Evolutionary conservation across 1,140 invertebrate species (phyloP), one percentile per base, ranked within the genome.

Genomic region (Trinorchestia longiramus): DNA sequence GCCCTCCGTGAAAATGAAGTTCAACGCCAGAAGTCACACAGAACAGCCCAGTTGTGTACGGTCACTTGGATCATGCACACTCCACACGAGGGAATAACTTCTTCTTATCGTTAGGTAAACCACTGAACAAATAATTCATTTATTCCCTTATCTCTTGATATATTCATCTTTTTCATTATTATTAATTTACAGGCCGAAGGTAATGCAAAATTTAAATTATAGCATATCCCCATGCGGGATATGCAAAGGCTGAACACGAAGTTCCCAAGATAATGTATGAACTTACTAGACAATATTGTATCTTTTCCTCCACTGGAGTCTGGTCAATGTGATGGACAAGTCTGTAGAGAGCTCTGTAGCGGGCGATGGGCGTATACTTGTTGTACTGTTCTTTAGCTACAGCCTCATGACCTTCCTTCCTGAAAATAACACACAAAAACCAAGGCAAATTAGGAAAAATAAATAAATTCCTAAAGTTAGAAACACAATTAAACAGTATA

Each of bases 251-350:
- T 87, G 41, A 40, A 87, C 8, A 17, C 40, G 40, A 77, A 77
- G 62, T 40, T 87, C 4, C 36, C 36, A 36, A 36, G 0, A 42
- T 17, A 90, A 90, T 42, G 88, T 3, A 90, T 41, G 11, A 41
- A 45, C 92, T 45, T n/a, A 94, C 92, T 0, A 94, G 43, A 44
- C 92, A 94, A 40, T 94, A 94, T n/a, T 94, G 92, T 42, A 94
- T 94, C 44, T 94, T 42, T 40, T 94, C 92, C 36, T 45, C 92
- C 41, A 94, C 44, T 15, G 92, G 92, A 47, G 41, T 94, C 11
- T 47, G 45, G 44, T 94, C 92, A 40, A 94, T 94, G 40, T 94
- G 92, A 94, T 94, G 92, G 11, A 94, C 92, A 36, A 94, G 92
- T 45, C 92, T 44, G 92, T 94, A 94, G 92, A 94, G 43, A 45